Conservation (phyloP, 2,888 invertebrate genomes). For the Andrena bucephala region DNA sequence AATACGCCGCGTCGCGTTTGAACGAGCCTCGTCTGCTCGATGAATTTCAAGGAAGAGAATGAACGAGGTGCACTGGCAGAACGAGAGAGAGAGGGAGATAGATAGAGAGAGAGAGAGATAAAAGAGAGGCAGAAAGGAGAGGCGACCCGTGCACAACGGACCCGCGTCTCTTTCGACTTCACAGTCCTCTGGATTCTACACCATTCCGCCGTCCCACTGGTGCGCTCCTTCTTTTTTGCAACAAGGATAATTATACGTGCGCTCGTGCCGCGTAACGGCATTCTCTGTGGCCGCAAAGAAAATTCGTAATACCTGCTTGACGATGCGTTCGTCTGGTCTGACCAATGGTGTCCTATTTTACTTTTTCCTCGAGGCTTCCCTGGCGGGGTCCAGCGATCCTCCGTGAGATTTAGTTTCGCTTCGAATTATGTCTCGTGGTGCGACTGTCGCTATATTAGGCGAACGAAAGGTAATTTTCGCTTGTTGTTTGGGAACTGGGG, state of each 20-base stretch:
- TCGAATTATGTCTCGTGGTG: neutral
- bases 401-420: too few relatives aligned
- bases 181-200: neutral
- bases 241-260: neutral
- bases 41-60: slow-evolving; percentile 28
- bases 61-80: neutral
- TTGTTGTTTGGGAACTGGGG: neutral
- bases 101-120: slow-evolving; percentile 10
- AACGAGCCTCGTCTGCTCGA: neutral
- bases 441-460: neutral
- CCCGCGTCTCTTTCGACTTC: slow-evolving; percentile 26
- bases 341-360: slow-evolving; percentile 24
- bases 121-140: slow-evolving; percentile 12
- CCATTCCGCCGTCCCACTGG: slow-evolving; percentile 20
- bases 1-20: slow-evolving; percentile 40
- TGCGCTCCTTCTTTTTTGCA: slow-evolving; percentile 6
- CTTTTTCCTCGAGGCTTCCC: neutral
- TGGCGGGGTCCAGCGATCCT: neutral
- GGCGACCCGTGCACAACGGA: slow-evolving; percentile 11
- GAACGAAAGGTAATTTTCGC: neutral
- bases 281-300: slow-evolving; percentile 5
- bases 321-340: slow-evolving; percentile 9
- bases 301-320: slow-evolving; percentile 46
- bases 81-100: slow-evolving; percentile 9
- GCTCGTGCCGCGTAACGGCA: slow-evolving; percentile 1